phyloP scores from a whole-genome alignment of 2,888 invertebrate genomes.

The Ectemnius continuus region DNA sequence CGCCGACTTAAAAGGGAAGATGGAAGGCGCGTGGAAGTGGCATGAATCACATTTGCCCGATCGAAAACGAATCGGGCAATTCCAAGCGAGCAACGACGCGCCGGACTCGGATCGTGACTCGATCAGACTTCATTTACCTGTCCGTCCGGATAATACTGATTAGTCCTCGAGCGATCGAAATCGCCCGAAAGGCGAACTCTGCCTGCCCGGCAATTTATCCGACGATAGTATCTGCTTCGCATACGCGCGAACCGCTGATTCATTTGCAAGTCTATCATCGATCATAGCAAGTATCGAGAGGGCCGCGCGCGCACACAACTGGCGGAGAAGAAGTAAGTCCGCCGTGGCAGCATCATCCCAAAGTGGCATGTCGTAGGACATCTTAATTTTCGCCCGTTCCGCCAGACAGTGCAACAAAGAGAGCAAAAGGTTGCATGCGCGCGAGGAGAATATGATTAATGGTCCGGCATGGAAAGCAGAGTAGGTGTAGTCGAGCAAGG shows the following conservation, averaged over 20 bases:
- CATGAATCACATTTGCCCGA: not conserved
- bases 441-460: too few species aligned
- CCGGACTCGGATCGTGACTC: not conserved
- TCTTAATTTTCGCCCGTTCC: slow-evolving; percentile 23
- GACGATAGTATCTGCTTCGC: slow-evolving; percentile 8
- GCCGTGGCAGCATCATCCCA: not conserved
- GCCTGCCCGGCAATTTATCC: slow-evolving; percentile 8
- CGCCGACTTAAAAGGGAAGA: not conserved
- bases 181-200: not conserved
- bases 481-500: too few species aligned
- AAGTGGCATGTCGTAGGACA: slow-evolving; percentile 8
- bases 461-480: too few species aligned
- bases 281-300: slow-evolving; percentile 5
- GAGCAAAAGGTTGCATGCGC: too few species aligned
- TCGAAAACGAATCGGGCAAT: not conserved
- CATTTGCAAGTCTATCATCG: slow-evolving; percentile 27
- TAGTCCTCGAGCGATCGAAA: not conserved
- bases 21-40: not conserved
- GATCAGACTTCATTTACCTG: slow-evolving; percentile 5
- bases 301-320: not conserved
- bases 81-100: not conserved
- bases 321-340: not conserved
- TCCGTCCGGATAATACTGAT: not conserved
- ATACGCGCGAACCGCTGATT: slow-evolving; percentile 35
- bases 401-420: not conserved